phyloP scores from a whole-genome alignment of 2,797 vertebrate genomes.

The Rallus crepitans region DNA sequence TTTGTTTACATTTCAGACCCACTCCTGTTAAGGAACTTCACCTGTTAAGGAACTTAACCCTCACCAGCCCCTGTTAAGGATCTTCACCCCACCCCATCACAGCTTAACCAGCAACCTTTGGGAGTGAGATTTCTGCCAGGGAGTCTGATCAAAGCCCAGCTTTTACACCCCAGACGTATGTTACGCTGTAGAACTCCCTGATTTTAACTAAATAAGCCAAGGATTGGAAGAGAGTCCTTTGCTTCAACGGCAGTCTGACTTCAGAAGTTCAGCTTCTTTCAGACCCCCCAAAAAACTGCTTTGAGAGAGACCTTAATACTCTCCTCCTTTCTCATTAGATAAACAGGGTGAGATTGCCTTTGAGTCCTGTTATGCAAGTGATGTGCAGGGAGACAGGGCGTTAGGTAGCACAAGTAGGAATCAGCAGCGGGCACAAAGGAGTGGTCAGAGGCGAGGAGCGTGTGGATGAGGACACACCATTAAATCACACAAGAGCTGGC shows the following conservation, averaged over 20 bases:
- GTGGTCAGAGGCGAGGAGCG: not conserved
- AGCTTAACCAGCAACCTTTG: not conserved
- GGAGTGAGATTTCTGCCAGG: not conserved
- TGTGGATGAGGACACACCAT: accelerated
- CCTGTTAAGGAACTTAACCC: not conserved
- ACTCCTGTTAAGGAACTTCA: not conserved
- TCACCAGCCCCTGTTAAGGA: not conserved
- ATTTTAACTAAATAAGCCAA: not conserved
- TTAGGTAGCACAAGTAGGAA: not conserved
- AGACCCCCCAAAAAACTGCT: not conserved
- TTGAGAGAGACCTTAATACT: not conserved
- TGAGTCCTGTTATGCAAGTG: not conserved
- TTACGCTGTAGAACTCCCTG: not conserved
- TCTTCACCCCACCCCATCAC: accelerated
- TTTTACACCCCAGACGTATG: accelerated
- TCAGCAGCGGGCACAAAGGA: not conserved
- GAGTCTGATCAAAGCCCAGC: not conserved
- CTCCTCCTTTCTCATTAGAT: not conserved
- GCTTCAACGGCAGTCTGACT: not conserved
- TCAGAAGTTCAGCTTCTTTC: not conserved
- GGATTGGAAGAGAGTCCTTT: not conserved
- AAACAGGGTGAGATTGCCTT: not conserved
- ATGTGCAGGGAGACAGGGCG: not conserved
- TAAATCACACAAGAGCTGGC: not conserved
- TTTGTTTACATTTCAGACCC: not conserved